Evolutionary conservation across 1,140 invertebrate genomes (phyloP).

Genomic region (Pachyrhynchus sulphureomaculatus): DNA sequence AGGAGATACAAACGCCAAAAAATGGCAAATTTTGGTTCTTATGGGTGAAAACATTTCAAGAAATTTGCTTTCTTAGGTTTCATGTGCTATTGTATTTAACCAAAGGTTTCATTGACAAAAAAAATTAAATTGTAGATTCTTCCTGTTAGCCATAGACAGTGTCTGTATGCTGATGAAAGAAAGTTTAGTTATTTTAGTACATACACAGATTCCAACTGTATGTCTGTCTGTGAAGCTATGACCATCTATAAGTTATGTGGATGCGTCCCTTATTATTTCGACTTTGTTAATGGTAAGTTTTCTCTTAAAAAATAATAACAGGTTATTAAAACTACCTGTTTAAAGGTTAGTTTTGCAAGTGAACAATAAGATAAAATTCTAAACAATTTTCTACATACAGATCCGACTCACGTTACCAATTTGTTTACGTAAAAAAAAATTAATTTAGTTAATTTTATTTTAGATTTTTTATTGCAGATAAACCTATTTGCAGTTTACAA

Average conservation of each 20-base stretch:
- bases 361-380: too few relatives aligned
- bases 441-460: too few relatives aligned
- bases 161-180: not conserved
- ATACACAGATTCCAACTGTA: not conserved
- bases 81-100: too few relatives aligned
- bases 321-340: too few relatives aligned
- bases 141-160: not conserved
- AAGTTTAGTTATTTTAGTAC: not conserved
- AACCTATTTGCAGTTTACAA: too few relatives aligned
- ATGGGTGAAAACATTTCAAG: not conserved
- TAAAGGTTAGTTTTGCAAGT: too few relatives aligned
- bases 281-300: not conserved
- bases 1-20: too few relatives aligned
- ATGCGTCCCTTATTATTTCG: constrained; percentile 1
- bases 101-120: not conserved
- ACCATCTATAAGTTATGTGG: not conserved
- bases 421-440: too few relatives aligned
- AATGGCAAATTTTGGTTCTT: too few relatives aligned
- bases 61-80: not conserved
- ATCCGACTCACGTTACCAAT: too few relatives aligned
- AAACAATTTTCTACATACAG: too few relatives aligned
- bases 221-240: not conserved
- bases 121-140: not conserved
- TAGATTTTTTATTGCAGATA: too few relatives aligned
- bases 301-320: not conserved